Conservation (phyloP, 2,113 vertebrate species). For the Sceloporus undulatus region DNA sequence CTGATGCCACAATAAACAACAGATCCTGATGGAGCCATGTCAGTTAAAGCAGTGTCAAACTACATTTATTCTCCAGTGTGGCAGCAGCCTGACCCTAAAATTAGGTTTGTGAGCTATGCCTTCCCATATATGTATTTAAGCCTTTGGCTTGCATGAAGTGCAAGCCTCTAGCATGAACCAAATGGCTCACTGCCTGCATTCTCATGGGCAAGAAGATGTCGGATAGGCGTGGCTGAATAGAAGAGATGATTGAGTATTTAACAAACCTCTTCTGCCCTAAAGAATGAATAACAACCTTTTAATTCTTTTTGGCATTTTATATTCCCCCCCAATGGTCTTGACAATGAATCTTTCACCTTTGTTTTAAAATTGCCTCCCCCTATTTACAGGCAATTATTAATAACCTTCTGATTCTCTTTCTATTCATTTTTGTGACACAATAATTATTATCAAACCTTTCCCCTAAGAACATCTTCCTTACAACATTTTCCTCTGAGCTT, state of each 20-base stretch:
- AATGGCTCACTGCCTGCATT: background rate
- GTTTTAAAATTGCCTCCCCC: background rate
- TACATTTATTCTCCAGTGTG: too few species aligned
- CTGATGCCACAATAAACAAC: too few species aligned
- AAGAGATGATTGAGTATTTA: background rate
- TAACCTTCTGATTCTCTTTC: constrained; percentile 2
- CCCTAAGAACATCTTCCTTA: background rate
- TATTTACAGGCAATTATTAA: background rate
- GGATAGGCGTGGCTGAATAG: background rate
- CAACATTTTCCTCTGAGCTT: background rate
- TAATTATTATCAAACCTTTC: background rate
- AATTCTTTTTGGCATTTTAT: background rate
- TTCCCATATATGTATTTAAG: too few species aligned
- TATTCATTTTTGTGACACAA: background rate
- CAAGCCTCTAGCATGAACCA: background rate
- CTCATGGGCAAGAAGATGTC: too few species aligned
- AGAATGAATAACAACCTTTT: background rate
- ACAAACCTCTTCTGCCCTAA: background rate
- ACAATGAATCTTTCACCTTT: background rate
- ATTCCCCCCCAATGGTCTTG: too few species aligned
- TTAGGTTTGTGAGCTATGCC: too few species aligned
- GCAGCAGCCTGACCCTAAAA: too few species aligned
- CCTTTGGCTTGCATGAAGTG: background rate
- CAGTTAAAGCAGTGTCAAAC: too few species aligned
- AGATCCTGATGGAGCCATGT: too few species aligned